phyloP scores from a whole-genome alignment of 1,140 invertebrate genomes.

The Sycophaga agraensis region DNA sequence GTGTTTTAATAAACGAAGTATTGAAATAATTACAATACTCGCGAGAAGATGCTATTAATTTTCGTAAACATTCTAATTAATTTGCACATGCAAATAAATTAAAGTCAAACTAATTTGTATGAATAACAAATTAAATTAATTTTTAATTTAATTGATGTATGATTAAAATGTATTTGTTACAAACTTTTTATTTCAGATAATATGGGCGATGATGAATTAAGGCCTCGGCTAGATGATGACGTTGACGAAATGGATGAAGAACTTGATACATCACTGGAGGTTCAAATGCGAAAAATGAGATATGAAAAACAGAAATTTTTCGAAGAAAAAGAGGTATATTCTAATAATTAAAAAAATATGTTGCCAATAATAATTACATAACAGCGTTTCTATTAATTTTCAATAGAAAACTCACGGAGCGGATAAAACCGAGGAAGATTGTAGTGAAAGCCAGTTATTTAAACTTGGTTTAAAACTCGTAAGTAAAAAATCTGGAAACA shows the following conservation, averaged over 20 bases:
- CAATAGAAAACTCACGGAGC: constrained; percentile 34
- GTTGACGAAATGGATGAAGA: constrained; percentile 57
- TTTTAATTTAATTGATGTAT: too few relatives aligned
- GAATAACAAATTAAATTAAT: too few relatives aligned
- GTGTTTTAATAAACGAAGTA: too few relatives aligned
- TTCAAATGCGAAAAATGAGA: constrained; percentile 68
- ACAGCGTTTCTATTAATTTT: too few relatives aligned
- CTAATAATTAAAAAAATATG: constrained; percentile 11
- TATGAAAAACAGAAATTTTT: constrained; percentile 69
- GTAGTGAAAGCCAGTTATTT: constrained; percentile 45
- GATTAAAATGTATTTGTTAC: background rate
- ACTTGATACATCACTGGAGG: constrained; percentile 66
- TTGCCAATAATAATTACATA: too few relatives aligned
- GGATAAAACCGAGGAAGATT: constrained; percentile 40
- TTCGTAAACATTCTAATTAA: too few relatives aligned
- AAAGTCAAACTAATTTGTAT: too few relatives aligned
- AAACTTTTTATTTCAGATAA: constrained; percentile 37
- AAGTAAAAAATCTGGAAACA: constrained; percentile 17
- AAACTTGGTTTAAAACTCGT: constrained; percentile 47
- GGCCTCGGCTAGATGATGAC: constrained; percentile 44
- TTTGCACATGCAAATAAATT: too few relatives aligned
- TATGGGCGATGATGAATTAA: constrained; percentile 39
- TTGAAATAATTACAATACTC: too few relatives aligned
- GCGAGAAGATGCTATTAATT: too few relatives aligned
- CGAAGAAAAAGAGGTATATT: constrained; percentile 54